Evolutionary conservation across 1,140 invertebrate genomes (phyloP).

Genomic region (Sitodiplosis mosellana): DNA sequence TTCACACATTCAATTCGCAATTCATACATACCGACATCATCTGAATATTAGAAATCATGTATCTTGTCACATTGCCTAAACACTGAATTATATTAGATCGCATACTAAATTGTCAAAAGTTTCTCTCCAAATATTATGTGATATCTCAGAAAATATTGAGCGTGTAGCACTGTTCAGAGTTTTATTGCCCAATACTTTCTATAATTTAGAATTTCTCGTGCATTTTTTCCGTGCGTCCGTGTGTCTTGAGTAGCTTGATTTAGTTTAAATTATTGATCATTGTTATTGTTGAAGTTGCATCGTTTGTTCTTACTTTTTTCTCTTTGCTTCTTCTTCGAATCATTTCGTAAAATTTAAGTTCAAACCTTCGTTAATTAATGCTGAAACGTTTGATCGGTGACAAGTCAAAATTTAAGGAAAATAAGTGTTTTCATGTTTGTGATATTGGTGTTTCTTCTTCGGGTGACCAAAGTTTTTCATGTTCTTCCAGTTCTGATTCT

Average conservation of each 20-base stretch:
- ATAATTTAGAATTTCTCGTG: neutral
- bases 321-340: neutral
- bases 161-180: neutral
- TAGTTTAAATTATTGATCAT: neutral
- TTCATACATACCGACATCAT: no score
- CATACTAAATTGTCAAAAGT: no score
- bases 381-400: neutral
- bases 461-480: conserved; percentile 42
- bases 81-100: no score
- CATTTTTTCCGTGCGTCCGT: neutral
- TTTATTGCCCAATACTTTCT: neutral
- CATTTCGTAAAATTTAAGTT: neutral
- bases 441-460: conserved; percentile 31
- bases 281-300: neutral
- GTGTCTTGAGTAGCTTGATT: neutral
- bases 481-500: conserved; percentile 45
- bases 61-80: no score
- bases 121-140: neutral
- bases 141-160: neutral
- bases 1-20: no score
- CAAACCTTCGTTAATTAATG: neutral
- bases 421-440: neutral
- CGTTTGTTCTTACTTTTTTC: neutral
- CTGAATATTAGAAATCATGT: no score
- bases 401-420: neutral